A percentile compares a stretch with the other conserved stretches of the same genome.
Evolutionary conservation across 2,888 invertebrate species (phyloP).

Genomic region (Germaria angustata): DNA sequence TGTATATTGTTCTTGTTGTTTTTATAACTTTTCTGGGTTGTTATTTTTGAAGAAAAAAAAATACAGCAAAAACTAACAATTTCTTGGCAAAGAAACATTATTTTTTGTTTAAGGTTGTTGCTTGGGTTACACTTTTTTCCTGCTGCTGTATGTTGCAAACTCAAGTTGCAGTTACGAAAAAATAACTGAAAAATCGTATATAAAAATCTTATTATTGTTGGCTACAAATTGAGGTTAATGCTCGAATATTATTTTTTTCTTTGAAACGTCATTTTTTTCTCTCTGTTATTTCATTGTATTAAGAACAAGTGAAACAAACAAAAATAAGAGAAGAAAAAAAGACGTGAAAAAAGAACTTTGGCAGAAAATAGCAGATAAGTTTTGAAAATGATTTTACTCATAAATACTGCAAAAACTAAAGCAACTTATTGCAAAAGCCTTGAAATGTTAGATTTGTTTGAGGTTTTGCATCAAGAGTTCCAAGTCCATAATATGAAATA

Average conservation of each 20-base stretch:
- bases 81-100: conserved; percentile 66
- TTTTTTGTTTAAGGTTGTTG: conserved; percentile 51
- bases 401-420: not conserved
- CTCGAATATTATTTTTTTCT: conserved; percentile 52
- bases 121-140: conserved; percentile 37
- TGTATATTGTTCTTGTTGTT: conserved; percentile 44
- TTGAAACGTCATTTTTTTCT: too few relatives aligned
- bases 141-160: conserved; percentile 47
- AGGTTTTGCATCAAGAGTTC: not conserved
- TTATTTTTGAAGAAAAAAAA: conserved; percentile 48
- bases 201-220: conserved; percentile 63
- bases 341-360: conserved; percentile 16
- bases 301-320: conserved; percentile 39
- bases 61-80: conserved; percentile 60
- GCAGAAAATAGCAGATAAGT: conserved; percentile 30
- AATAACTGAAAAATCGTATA: conserved; percentile 14
- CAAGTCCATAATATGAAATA: too few relatives aligned
- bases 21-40: conserved; percentile 62
- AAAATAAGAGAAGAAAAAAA: too few relatives aligned
- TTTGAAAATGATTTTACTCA: conserved; percentile 20
- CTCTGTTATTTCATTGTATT: conserved; percentile 27
- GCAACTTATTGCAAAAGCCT: not conserved
- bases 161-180: conserved; percentile 40
- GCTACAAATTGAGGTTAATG: conserved; percentile 68
- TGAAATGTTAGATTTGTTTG: not conserved